These are phyloP conservation scores for Pseudochaenichthys georgianus DNA, from an alignment of 2,797 vertebrate species.

Conservation along the genomic window DNA sequence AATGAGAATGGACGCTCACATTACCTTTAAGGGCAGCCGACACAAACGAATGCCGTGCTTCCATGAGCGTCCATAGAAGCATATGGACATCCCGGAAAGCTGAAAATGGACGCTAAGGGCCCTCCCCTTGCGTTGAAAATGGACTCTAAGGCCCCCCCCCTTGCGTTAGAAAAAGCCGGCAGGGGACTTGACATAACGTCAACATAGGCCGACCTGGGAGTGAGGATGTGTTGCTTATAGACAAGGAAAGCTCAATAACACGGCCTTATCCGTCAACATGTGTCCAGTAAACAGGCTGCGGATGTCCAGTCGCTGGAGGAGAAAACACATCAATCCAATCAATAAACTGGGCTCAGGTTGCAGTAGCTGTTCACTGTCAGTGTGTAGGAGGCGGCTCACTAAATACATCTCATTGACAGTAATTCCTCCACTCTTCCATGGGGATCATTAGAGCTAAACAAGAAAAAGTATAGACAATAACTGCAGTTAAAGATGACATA, in stretches of 20 bases:
- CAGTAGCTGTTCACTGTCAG: conserved; percentile 17
- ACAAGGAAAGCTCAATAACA: conserved; percentile 1
- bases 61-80: too few species aligned
- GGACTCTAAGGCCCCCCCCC: too few species aligned
- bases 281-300: conserved; percentile 20
- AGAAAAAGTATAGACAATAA: conserved; percentile 6
- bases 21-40: too few species aligned
- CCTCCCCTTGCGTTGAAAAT: too few species aligned
- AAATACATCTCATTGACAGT: background rate
- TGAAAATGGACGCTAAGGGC: too few species aligned
- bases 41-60: too few species aligned
- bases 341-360: conserved; percentile 1
- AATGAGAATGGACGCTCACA: too few species aligned
- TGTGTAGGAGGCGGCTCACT: background rate
- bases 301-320: conserved; percentile 26
- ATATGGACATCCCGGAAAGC: too few species aligned
- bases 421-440: background rate
- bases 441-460: conserved; percentile 14
- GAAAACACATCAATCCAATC: conserved; percentile 35
- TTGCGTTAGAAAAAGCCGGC: too few species aligned
- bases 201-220: too few species aligned
- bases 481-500: conserved; percentile 10
- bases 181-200: too few species aligned
- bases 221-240: background rate
- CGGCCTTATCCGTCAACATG: conserved; percentile 7